phyloP scores from a whole-genome alignment of 2,797 vertebrate genomes.

The Toxotes lorentzi region DNA sequence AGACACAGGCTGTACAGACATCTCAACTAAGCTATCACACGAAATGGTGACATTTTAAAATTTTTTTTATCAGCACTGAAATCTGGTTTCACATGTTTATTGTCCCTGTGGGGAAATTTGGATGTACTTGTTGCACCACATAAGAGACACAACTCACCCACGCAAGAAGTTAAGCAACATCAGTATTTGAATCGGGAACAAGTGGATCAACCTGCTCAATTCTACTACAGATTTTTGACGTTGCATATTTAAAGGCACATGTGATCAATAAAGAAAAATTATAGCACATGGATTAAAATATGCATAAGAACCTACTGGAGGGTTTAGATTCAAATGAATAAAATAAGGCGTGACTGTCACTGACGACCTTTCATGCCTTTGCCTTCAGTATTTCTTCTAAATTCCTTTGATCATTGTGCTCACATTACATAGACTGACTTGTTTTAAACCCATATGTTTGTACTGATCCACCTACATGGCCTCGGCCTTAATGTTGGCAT shows the following conservation, averaged over 20 bases:
- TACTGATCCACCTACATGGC: not conserved
- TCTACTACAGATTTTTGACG: not conserved
- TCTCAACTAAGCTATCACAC: not conserved
- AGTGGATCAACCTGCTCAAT: not conserved
- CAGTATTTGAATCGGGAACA: not conserved
- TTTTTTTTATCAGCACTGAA: not conserved
- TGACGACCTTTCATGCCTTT: not conserved
- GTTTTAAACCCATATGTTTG: not conserved
- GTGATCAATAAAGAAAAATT: not conserved
- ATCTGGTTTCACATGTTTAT: not conserved
- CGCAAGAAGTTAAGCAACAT: not conserved
- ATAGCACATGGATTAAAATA: too few relatives aligned
- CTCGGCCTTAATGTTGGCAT: not conserved
- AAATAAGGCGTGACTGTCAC: not conserved
- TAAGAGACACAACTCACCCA: not conserved
- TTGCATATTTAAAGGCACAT: not conserved
- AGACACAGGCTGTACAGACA: not conserved
- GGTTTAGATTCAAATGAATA: not conserved
- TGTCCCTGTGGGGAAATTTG: not conserved
- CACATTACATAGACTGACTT: not conserved
- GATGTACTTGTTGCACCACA: not conserved
- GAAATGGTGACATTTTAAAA: not conserved
- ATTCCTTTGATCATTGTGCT: not conserved
- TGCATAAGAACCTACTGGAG: fast-evolving
- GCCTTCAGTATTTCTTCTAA: not conserved